Conservation (phyloP, 2,888 invertebrate species). For the Dryocosmus kuriphilus region DNA sequence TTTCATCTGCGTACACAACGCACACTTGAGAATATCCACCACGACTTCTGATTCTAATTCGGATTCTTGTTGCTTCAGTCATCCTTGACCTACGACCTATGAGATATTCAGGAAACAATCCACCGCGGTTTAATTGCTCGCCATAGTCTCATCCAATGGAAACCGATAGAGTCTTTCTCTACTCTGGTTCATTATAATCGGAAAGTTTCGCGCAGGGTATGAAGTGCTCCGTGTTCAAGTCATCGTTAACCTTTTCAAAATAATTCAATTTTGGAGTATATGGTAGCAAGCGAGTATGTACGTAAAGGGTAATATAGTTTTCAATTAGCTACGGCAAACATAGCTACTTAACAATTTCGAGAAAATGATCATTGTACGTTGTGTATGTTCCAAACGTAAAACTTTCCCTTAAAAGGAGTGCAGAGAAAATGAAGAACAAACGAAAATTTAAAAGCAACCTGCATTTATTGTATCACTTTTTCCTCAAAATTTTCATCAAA, state of each 20-base stretch:
- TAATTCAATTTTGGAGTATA: conserved; percentile 7
- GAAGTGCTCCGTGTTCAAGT: background rate
- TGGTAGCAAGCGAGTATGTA: background rate
- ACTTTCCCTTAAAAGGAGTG: background rate
- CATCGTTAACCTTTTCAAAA: conserved; percentile 7
- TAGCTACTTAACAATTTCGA: background rate
- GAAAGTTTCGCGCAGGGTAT: background rate
- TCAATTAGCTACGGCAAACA: background rate
- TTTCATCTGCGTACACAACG: conserved; percentile 52
- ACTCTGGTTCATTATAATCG: conserved; percentile 11
- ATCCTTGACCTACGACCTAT: conserved; percentile 56
- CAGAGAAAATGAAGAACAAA: no score
- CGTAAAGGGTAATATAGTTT: background rate
- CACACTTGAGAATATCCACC: background rate
- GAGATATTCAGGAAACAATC: conserved; percentile 59
- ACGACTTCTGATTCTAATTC: background rate
- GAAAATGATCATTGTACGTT: background rate
- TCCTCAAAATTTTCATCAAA: no score
- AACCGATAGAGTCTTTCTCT: conserved; percentile 49
- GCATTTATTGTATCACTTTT: no score
- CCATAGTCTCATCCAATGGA: conserved; percentile 44
- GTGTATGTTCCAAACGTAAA: background rate
- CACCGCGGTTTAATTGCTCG: conserved; percentile 42
- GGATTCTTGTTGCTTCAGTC: conserved; percentile 45
- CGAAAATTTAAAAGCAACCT: no score